phyloP scores from a whole-genome alignment of 2,113 vertebrate genomes.

The Anser cygnoides region DNA sequence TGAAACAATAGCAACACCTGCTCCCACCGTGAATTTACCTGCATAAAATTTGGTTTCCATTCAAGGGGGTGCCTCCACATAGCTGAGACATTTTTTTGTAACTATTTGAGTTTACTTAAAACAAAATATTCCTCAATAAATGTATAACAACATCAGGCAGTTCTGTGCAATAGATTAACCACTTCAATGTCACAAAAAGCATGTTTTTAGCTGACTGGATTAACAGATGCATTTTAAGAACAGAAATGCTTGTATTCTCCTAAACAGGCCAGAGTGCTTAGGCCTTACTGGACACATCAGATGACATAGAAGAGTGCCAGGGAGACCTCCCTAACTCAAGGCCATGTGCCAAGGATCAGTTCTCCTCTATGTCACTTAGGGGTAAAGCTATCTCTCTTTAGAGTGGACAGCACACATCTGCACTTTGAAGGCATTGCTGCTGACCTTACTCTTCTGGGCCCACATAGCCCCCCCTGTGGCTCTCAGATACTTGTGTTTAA shows the following conservation, averaged over 20 bases:
- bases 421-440: accelerated
- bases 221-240: neutral
- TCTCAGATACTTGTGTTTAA: neutral
- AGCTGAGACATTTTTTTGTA: neutral
- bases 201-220: neutral
- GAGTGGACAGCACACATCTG: neutral
- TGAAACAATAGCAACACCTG: slow-evolving; percentile 57
- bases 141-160: neutral
- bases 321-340: neutral
- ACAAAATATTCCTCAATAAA: neutral
- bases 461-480: neutral
- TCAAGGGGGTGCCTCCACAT: neutral
- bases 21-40: slow-evolving; percentile 2
- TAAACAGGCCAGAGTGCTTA: neutral
- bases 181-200: neutral
- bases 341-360: accelerated
- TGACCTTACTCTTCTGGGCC: neutral
- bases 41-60: slow-evolving; percentile 8
- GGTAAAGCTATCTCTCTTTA: neutral
- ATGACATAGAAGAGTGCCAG: neutral
- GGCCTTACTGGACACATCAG: neutral
- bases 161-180: neutral
- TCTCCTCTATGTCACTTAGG: neutral
- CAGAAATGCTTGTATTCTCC: neutral
- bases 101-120: neutral